Evolutionary conservation across 2,113 vertebrate species (phyloP), one percentile per base, ranked within the genome.

Genomic region (Illadopsis cleaveri): DNA sequence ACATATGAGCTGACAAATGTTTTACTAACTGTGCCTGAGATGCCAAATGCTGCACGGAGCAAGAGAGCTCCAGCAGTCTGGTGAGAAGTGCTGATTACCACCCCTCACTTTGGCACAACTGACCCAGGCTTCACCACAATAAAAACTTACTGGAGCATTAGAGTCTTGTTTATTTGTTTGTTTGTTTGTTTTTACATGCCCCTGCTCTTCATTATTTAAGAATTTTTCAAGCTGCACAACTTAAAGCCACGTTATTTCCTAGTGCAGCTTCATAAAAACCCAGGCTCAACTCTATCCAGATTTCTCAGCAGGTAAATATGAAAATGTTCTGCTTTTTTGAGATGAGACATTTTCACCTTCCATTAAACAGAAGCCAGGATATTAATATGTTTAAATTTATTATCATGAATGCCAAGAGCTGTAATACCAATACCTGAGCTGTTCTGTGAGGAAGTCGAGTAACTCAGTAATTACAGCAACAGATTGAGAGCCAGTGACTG

Each of bases 381-480:
- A 56, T 17, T n/a, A 1, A 1, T 30, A 14, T 11, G 2, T 64
- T 79, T 51, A 64, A 6, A 15, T 72, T 62, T 42, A 10, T 69
- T 54, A 9, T 25, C 3, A 0, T 35, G 50, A 72, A 69, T 73
- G 62, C 37, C 12, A 65, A 61, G 23, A 83, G 38, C 66, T 38
- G 22, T 15, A 37, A 17, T 44, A 35, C 31, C 61, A 75, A 23
- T 30, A 19, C n/a, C 7, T 3, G 8, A 21, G 5, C 24, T 75
- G 23, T 30, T 72, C 28, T 58, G 21, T 5, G 9, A 47, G 23
- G 54, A 90, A 47, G 35, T 90, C 5, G n/a, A 1, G 7, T 30
- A 54, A 40, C 79, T 85, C 76, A 73, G 9, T 92, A 86, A 94
- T 90, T 83, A 81, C 76, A 86, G 88, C 23, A 94, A 70, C 90